Percentiles rank a stretch among this genome's conserved stretches.
These are phyloP conservation scores for Coleophora flavipennella DNA, from an alignment of 2,888 invertebrate genomes.

Conservation along the genomic window DNA sequence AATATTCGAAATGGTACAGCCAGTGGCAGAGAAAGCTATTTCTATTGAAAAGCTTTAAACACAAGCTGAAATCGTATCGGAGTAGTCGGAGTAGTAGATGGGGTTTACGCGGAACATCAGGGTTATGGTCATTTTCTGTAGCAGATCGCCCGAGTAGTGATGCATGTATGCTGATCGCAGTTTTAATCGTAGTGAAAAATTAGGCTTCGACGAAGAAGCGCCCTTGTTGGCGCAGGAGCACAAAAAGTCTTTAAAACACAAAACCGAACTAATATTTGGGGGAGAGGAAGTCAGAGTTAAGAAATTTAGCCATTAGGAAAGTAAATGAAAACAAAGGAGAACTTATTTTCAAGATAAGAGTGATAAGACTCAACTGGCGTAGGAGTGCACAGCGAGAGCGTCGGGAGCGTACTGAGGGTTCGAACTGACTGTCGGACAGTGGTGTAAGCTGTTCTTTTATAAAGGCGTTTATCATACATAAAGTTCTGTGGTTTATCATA, in stretches of 20 bases:
- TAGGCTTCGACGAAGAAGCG: conserved; percentile 9
- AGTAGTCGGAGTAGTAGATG: conserved; percentile 79
- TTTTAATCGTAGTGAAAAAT: conserved; percentile 35
- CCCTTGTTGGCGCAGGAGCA: conserved; percentile 4
- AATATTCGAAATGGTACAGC: conserved; percentile 65
- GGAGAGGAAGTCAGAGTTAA: conserved; percentile 56
- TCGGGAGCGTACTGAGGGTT: conserved; percentile 29
- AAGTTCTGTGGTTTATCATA: no score
- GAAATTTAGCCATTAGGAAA: conserved; percentile 62
- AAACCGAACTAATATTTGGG: conserved; percentile 37
- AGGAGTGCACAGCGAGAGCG: conserved; percentile 25
- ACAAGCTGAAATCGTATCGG: conserved; percentile 72
- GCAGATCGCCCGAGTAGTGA: conserved; percentile 43
- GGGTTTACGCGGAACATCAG: conserved; percentile 74
- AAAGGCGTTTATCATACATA: conserved; percentile 16
- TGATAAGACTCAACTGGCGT: neutral
- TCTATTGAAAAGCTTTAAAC: conserved; percentile 34
- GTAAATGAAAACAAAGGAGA: conserved; percentile 13
- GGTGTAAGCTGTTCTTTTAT: conserved; percentile 46
- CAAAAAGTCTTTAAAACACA: conserved; percentile 21
- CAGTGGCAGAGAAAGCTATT: conserved; percentile 51
- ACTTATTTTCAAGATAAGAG: conserved; percentile 7
- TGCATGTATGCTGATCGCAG: conserved; percentile 58
- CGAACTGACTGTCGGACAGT: conserved; percentile 16
- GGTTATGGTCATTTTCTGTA: conserved; percentile 67